phyloP scores from a whole-genome alignment of 2,113 vertebrate species.

The Gasterosteus aculeatus region DNA sequence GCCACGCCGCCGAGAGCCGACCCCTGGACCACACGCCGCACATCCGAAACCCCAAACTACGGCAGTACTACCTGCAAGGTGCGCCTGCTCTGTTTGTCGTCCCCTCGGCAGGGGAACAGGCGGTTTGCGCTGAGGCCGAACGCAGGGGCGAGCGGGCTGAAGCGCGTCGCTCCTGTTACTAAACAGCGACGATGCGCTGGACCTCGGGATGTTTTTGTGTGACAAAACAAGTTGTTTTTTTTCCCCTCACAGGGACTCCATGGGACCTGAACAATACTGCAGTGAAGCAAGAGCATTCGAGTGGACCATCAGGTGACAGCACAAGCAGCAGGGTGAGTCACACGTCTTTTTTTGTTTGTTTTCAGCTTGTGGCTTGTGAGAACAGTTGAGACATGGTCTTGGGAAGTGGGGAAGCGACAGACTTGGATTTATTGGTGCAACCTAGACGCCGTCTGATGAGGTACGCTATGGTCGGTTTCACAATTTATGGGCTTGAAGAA shows the following conservation, averaged over 20 bases:
- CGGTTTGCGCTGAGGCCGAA: slow-evolving; percentile 4
- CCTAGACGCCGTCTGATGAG: neutral
- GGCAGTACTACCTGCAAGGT: slow-evolving; percentile 84
- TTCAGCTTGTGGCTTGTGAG: neutral
- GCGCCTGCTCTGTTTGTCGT: neutral
- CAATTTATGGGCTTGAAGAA: slow-evolving; percentile 39
- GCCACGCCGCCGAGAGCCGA: slow-evolving; percentile 39
- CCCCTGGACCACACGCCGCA: slow-evolving; percentile 75
- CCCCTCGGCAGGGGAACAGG: neutral
- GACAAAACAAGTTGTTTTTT: neutral
- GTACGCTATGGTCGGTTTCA: slow-evolving; percentile 21
- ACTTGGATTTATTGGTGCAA: slow-evolving; percentile 7
- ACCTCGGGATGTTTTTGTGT: slow-evolving; percentile 14
- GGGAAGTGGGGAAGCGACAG: neutral
- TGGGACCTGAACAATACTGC: slow-evolving; percentile 58
- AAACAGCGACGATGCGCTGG: neutral
- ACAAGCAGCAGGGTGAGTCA: slow-evolving; percentile 67
- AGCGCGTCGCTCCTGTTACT: neutral
- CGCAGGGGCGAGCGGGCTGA: neutral
- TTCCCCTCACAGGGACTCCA: slow-evolving; percentile 55
- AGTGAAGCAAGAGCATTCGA: slow-evolving; percentile 39
- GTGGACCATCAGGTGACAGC: slow-evolving; percentile 33
- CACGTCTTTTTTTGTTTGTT: slow-evolving; percentile 17
- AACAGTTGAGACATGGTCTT: slow-evolving; percentile 8
- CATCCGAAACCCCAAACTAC: slow-evolving; percentile 83